These are phyloP conservation scores for Achroia grisella DNA, from an alignment of 1,140 invertebrate genomes.

Conservation along the genomic window DNA sequence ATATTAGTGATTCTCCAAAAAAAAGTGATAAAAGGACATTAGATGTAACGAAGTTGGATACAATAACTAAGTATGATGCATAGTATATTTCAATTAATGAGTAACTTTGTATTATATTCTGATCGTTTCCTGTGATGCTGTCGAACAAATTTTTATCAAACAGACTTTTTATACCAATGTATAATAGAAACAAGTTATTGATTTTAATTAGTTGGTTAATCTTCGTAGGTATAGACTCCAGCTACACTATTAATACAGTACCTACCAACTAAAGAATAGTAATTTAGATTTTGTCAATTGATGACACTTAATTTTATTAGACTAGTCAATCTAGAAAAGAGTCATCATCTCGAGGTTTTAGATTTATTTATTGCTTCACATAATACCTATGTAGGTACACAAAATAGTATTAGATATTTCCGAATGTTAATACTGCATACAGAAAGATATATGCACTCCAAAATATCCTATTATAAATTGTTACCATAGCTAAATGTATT, in stretches of 20 bases:
- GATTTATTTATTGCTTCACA: conserved; percentile 58
- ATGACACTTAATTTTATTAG: conserved; percentile 42
- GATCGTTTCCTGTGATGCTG: conserved; percentile 51
- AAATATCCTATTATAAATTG: conserved; percentile 41
- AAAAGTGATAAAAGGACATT: conserved; percentile 60
- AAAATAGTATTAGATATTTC: too few species aligned
- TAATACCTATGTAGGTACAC: too few species aligned
- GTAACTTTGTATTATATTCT: conserved; percentile 39
- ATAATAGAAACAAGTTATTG: conserved; percentile 18
- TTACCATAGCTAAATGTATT: conserved; percentile 63
- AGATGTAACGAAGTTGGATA: conserved; percentile 41
- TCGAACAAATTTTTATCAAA: conserved; percentile 22
- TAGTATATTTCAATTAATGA: conserved; percentile 12
- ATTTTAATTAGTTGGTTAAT: conserved; percentile 3
- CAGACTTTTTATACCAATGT: conserved; percentile 18
- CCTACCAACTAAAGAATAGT: conserved; percentile 12
- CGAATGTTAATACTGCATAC: too few species aligned
- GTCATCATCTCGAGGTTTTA: conserved; percentile 43
- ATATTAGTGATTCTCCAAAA: conserved; percentile 62
- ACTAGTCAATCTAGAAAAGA: conserved; percentile 66
- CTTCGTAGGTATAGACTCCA: not conserved
- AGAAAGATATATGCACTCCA: conserved; percentile 2
- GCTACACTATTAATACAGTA: conserved; percentile 7
- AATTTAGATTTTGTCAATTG: conserved; percentile 18
- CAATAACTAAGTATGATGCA: conserved; percentile 49